Evolutionary conservation across 2,797 vertebrate genomes (phyloP).

Genomic region (Cyprinodon diabolis): DNA sequence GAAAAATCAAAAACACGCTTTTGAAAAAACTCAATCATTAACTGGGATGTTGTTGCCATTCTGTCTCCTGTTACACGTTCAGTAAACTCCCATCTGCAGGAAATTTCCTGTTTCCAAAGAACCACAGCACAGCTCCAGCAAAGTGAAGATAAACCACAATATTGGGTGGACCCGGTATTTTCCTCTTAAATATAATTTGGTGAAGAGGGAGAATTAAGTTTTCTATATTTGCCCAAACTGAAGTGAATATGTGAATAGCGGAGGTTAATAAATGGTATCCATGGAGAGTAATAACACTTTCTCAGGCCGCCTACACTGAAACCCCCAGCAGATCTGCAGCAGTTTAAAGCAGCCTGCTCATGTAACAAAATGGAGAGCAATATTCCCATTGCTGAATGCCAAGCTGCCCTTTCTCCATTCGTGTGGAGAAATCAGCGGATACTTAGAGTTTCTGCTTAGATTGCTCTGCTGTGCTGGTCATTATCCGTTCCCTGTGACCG

Average conservation of each 20-base stretch:
- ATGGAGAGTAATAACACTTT: constrained; percentile 47
- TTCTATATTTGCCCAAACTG: constrained; percentile 35
- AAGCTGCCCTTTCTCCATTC: constrained; percentile 23
- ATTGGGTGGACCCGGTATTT: constrained; percentile 15
- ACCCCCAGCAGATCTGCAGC: constrained; percentile 41
- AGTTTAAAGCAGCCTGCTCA: constrained; percentile 42
- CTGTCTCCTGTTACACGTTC: constrained; percentile 6
- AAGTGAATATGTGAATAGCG: constrained; percentile 36
- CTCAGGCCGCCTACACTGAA: constrained; percentile 52
- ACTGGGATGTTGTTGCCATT: constrained; percentile 5
- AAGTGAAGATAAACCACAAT: constrained; percentile 22
- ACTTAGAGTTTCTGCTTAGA: constrained; percentile 23
- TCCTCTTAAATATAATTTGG: constrained; percentile 12
- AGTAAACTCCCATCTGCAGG: constrained; percentile 21
- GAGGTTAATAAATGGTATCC: constrained; percentile 52
- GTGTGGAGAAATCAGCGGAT: constrained; percentile 19
- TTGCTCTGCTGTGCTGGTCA: constrained; percentile 24
- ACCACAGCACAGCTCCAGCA: constrained; percentile 1
- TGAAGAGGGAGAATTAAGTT: constrained; percentile 24
- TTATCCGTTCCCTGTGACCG: constrained; percentile 32
- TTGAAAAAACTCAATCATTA: constrained; percentile 11
- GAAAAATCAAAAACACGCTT: constrained; percentile 13
- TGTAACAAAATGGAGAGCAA: constrained; percentile 41
- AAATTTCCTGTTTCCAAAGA: constrained; percentile 16
- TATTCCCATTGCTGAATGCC: constrained; percentile 29